Evolutionary conservation across 2,113 vertebrate species (phyloP).

Genomic region (Myotis brandtii): DNA sequence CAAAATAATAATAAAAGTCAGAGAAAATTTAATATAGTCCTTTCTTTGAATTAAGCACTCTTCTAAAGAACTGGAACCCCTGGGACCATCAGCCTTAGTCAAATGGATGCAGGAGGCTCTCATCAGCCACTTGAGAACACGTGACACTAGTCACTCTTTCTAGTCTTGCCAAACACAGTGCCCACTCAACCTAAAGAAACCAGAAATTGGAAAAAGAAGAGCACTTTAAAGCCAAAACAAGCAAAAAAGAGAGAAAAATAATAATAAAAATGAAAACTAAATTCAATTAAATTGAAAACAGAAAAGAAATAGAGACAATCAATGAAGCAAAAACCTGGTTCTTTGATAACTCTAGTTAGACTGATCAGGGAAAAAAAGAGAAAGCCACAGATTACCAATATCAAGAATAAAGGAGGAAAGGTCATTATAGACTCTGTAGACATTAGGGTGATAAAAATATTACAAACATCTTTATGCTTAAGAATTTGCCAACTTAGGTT

Average conservation of each 20-base stretch:
- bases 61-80: background rate
- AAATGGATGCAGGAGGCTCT: rapidly evolving
- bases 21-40: rapidly evolving
- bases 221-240: background rate
- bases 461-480: background rate
- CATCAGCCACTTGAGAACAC: background rate
- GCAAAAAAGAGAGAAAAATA: background rate
- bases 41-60: background rate
- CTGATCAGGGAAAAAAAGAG: background rate
- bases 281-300: background rate
- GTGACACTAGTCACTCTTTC: background rate
- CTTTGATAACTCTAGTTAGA: background rate
- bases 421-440: rapidly evolving
- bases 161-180: too few relatives aligned
- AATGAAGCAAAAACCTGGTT: background rate
- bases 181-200: background rate
- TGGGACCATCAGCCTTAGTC: rapidly evolving
- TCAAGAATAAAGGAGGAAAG: background rate
- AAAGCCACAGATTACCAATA: background rate
- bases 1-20: background rate
- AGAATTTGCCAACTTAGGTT: background rate
- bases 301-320: background rate
- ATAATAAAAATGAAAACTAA: background rate
- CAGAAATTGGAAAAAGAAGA: background rate
- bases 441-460: background rate